Conservation (phyloP, 2,113 vertebrate species). For the Helogale parvula region DNA sequence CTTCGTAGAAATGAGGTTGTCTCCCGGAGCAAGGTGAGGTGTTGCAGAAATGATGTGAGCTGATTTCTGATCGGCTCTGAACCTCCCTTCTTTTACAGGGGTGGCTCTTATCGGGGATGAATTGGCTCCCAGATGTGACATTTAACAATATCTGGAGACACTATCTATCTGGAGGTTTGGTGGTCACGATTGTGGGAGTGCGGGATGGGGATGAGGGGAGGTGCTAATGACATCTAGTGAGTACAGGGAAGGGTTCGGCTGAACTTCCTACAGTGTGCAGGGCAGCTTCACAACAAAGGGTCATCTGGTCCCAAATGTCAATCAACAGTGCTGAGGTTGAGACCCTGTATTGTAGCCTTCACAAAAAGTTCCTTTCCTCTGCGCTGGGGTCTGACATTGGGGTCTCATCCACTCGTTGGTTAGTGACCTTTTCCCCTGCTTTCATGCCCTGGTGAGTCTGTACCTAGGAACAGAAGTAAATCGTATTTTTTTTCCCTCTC, state of each 20-base stretch:
- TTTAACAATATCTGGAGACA: background rate
- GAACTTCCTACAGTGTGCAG: rapidly evolving
- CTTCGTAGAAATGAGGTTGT: background rate
- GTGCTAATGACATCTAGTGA: background rate
- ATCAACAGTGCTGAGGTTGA: background rate
- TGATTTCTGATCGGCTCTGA: background rate
- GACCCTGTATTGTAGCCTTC: background rate
- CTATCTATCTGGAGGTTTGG: background rate
- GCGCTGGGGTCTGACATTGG: background rate
- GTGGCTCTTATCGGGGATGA: background rate
- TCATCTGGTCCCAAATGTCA: too few species aligned
- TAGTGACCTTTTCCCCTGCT: background rate
- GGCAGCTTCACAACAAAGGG: background rate
- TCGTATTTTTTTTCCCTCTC: background rate
- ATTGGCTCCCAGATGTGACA: background rate
- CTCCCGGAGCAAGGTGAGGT: background rate
- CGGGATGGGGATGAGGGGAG: background rate
- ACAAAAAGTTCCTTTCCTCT: background rate
- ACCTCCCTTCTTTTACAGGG: background rate
- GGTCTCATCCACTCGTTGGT: background rate
- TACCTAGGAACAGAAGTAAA: background rate
- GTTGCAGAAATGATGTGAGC: background rate
- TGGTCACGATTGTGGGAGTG: background rate
- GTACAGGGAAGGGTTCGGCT: background rate
- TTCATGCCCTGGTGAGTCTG: background rate